Percentiles rank a stretch among this genome's conserved stretches.
phyloP scores from a whole-genome alignment of 2,888 invertebrate species.

The Colletes collaris region DNA sequence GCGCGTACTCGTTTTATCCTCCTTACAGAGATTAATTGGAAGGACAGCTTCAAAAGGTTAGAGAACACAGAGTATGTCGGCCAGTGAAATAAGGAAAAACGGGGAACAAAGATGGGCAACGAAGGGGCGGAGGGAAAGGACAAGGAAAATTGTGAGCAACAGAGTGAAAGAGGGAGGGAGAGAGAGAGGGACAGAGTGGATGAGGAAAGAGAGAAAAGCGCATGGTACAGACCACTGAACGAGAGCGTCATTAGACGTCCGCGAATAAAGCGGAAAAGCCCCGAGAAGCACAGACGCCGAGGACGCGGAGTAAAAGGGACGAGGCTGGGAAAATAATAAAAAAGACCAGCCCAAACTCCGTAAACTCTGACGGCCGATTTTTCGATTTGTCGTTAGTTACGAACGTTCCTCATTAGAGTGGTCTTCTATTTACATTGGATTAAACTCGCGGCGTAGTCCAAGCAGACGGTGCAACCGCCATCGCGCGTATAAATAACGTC shows the following conservation, averaged over 20 bases:
- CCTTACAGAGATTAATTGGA: constrained; percentile 50
- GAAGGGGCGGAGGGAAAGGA: background rate
- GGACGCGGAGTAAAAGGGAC: constrained; percentile 33
- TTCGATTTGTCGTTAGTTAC: constrained; percentile 46
- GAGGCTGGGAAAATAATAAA: constrained; percentile 16
- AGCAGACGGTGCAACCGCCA: background rate
- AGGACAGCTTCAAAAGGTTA: constrained; percentile 43
- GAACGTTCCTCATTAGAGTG: constrained; percentile 36
- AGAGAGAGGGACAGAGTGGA: background rate
- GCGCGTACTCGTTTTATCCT: constrained; percentile 15
- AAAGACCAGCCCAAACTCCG: constrained; percentile 16
- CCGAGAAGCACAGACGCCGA: constrained; percentile 18
- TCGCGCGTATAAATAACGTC: constrained; percentile 9
- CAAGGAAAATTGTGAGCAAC: background rate
- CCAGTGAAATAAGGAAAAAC: constrained; percentile 21
- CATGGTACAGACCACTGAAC: constrained; percentile 47
- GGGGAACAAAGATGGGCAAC: constrained; percentile 20
- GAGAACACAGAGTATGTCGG: constrained; percentile 22
- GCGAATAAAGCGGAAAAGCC: constrained; percentile 50
- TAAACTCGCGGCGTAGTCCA: constrained; percentile 31
- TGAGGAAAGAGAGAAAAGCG: constrained; percentile 28
- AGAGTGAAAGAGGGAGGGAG: constrained; percentile 14
- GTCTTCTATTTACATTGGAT: constrained; percentile 51
- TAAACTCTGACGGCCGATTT: constrained; percentile 26
- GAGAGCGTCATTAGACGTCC: constrained; percentile 56